Base-by-base conservation (phyloP, 2,797 vertebrate genomes). In the Coccyzus lansbergi region DNA sequence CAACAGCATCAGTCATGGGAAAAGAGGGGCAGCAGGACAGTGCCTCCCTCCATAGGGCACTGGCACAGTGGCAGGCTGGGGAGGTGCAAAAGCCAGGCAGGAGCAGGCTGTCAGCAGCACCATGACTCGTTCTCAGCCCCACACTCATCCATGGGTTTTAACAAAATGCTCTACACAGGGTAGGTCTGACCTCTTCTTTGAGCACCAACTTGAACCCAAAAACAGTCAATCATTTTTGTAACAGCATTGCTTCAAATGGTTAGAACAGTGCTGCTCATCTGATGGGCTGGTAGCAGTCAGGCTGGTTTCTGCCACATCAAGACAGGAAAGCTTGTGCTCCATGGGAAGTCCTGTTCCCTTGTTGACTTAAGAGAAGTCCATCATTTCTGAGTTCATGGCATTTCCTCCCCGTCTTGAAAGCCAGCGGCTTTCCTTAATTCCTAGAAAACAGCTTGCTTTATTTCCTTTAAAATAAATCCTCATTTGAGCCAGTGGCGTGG, bases 401-500 rank as follows among this genome's bases (percentile, higher is more conserved):
- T 80, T 83, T 87, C 44, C 79, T 83, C 29, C 55, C 51, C 8
- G 5, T 24, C 42, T 90, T 17, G 0, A 53, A n/a, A 51, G 51
- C 55, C 11, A 3, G 5, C 28, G 16, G 38, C 44, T 15, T 55
- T 71, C 63, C 64, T 36, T 21, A 20, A 8, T 65, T 86, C 46
- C 40, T 70, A 33, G 36, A 46, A 65, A 70, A 62, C 52, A 2
- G 0, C 42, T 70, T 12, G 26, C 16, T 12, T 9, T 6, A 1
- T 67, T 93, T 44, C 34, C 12, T 46, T 81, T 8, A 7, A 18
- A 68, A 44, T 6, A 28, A 36, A 29, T 28, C 59, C 63, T 51
- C 0, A 0, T 33, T 25, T 29, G 58, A 75, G 67, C 6, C 3
- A 1, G 6, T 2, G 8, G 38, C 5, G 1, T 21, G 31, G 76